Evolutionary conservation across 2,113 vertebrate species (phyloP), one percentile per base, ranked within the genome.

Genomic region (Phylloscopus whistleri): DNA sequence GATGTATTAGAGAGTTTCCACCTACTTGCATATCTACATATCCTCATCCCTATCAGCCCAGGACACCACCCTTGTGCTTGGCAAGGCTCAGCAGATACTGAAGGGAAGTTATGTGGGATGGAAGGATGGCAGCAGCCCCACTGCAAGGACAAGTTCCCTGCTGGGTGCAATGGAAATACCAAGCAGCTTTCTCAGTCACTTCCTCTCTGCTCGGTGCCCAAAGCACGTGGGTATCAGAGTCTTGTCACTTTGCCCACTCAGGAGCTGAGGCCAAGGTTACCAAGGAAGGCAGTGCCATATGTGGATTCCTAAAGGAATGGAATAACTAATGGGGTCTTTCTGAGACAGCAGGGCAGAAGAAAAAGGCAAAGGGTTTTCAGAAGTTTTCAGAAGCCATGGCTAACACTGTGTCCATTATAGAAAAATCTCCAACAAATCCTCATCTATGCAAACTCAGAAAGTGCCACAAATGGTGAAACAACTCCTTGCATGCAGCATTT

Each of bases 1-100:
- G 97, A 95, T 93, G 97, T 95, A 97, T 97, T 96, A 95, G 95
- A 97, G 97, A 93, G 90, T 97, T 97, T 95, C 97, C 97, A 95
- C 97, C 98, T 96, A 97, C 98, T 95, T 94, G n/a, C 82, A 35
- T 93, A 94, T 93, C 93, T 96, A 85, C 92, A 30, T 83, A 41
- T 64, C 87, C 94, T 88, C 89, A 84, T 59, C 69, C 74, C 12
- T 81, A 87, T 24, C 80, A 94, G 95, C 94, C 70, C 73, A 44
- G 76, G 53, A 92, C 84, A 43, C 96, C 75, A 19, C 39, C 72
- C 52, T 72, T 11, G 16, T 3, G 35, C 91, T 89, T 76, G 79
- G 67, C 66, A 80, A 95, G 87, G 69, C 86, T 78, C 87, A 92
- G 43, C n/a, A 53, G 3, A 73, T 60, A 37, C 59, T 52, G 79